These are phyloP conservation scores for Rattus rattus DNA, from an alignment of 2,113 vertebrate species.

Conservation along the genomic window DNA sequence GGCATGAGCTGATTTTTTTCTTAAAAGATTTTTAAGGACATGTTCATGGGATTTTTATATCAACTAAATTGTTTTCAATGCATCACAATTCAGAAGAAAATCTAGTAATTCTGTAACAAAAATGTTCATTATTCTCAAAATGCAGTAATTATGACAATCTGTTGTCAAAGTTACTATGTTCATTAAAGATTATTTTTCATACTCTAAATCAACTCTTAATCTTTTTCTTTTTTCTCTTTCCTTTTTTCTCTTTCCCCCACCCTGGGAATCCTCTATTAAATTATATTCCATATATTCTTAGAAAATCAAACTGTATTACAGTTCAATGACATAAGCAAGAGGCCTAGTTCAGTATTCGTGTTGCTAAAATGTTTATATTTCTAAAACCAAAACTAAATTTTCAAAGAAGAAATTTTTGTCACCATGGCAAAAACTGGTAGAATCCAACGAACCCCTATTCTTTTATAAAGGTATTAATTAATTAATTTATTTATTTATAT, in stretches of 20 bases:
- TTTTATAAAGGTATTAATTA: neutral
- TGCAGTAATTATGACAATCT: constrained; percentile 36
- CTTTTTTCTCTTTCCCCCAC: neutral
- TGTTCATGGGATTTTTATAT: constrained; percentile 49
- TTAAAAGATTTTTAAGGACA: constrained; percentile 50
- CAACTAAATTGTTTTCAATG: constrained; percentile 63
- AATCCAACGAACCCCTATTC: neutral
- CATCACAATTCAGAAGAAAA: constrained; percentile 62
- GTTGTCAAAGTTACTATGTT: constrained; percentile 15
- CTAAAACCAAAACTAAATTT: constrained; percentile 23
- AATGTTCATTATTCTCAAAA: constrained; percentile 56
- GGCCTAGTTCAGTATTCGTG: neutral
- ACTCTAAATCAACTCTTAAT: neutral
- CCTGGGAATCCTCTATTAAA: neutral
- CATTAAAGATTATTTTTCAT: constrained; percentile 30
- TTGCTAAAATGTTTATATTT: constrained; percentile 40
- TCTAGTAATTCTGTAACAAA: constrained; percentile 4
- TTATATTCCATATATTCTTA: neutral
- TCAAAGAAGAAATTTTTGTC: constrained; percentile 6
- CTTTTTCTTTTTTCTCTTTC: neutral
- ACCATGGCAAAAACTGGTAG: neutral
- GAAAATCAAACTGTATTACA: neutral
- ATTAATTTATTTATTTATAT: too few relatives aligned
- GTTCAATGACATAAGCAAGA: neutral
- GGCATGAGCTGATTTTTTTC: neutral